Percentiles rank a stretch among this genome's conserved stretches.
These are phyloP conservation scores for Lagocephalus sceleratus DNA, from an alignment of 2,797 vertebrate genomes.

Conservation along the genomic window DNA sequence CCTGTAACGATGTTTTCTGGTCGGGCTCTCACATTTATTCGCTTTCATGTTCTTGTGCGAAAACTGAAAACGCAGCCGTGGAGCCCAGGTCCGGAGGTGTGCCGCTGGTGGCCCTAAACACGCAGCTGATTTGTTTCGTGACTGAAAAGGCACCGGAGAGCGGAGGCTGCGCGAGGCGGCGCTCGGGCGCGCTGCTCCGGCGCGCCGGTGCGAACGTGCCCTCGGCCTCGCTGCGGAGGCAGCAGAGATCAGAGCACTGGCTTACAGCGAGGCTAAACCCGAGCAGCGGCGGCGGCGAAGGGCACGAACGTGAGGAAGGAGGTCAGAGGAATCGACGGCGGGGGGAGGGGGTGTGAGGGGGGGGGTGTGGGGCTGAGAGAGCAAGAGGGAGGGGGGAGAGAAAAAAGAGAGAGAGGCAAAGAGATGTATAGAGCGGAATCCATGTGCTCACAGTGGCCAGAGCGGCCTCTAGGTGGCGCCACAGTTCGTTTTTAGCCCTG, in stretches of 20 bases:
- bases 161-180: not conserved
- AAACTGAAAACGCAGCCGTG: not conserved
- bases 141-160: not conserved
- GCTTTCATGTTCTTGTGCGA: not conserved
- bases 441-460: conserved; percentile 42
- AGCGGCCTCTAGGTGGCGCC: conserved; percentile 46
- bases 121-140: not conserved
- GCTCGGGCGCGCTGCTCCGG: not conserved
- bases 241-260: conserved; percentile 24
- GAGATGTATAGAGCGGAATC: conserved; percentile 51
- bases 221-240: conserved; percentile 11
- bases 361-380: conserved; percentile 42
- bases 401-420: conserved; percentile 27
- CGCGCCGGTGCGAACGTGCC: conserved; percentile 2
- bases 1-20: not conserved
- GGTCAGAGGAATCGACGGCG: conserved; percentile 12
- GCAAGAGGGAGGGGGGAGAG: conserved; percentile 23
- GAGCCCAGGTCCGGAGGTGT: no score
- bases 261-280: conserved; percentile 32
- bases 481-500: conserved; percentile 22
- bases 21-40: not conserved
- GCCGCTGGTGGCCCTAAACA: no score
- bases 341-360: conserved; percentile 4
- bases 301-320: conserved; percentile 37
- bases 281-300: conserved; percentile 22